Evolutionary conservation across 2,797 vertebrate genomes (phyloP).

Genomic region (Myotis findleyi): DNA sequence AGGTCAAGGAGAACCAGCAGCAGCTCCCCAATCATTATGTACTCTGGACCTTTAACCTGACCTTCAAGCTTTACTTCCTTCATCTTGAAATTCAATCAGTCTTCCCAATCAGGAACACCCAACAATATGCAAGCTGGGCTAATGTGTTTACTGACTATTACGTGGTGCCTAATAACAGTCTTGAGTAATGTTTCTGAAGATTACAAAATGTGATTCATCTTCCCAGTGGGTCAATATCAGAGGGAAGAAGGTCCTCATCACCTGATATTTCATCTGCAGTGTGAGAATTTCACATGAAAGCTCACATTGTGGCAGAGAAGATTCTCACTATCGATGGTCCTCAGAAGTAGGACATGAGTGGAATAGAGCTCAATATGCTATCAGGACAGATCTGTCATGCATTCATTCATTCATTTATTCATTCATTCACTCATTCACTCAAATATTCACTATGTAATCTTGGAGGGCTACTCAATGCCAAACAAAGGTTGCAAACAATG

Average conservation of each 20-base stretch:
- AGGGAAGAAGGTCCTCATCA: background rate
- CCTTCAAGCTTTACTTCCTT: slow-evolving; percentile 14
- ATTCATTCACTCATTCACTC: background rate
- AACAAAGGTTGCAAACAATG: background rate
- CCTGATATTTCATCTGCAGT: background rate
- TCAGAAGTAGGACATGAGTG: background rate
- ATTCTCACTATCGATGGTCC: background rate
- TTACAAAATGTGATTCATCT: background rate
- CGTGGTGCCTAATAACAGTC: background rate
- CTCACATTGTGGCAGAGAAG: background rate
- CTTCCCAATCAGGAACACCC: slow-evolving; percentile 11
- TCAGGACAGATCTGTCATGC: background rate
- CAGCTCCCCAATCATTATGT: background rate
- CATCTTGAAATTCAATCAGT: slow-evolving; percentile 43
- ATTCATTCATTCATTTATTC: background rate
- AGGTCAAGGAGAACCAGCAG: background rate
- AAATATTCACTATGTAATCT: background rate
- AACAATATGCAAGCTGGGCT: background rate
- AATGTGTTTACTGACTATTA: background rate
- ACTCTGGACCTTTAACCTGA: slow-evolving; percentile 15
- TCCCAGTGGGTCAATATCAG: background rate
- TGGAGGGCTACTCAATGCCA: background rate
- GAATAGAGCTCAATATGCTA: background rate
- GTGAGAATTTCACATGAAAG: background rate
- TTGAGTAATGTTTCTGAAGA: background rate